These are phyloP conservation scores for Puma concolor DNA, from an alignment of 2,113 vertebrate genomes.

Conservation along the genomic window DNA sequence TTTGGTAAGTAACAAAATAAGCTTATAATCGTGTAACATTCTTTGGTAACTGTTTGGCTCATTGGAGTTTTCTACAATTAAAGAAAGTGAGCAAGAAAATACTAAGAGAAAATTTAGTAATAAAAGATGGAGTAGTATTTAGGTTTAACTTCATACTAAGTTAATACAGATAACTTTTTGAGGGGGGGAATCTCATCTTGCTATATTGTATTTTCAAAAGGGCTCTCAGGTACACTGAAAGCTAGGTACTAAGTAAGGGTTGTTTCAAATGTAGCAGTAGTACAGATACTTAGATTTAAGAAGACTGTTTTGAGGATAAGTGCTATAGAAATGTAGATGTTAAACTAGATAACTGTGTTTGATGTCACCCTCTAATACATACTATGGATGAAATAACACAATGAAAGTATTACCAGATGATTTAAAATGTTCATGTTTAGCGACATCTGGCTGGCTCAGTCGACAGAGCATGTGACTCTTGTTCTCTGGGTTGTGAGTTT, in stretches of 20 bases:
- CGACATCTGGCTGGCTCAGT: neutral
- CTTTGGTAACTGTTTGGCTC: neutral
- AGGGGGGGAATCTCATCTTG: neutral
- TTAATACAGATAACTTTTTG: slow-evolving; percentile 38
- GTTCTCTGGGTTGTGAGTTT: neutral
- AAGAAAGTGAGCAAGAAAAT: slow-evolving; percentile 9
- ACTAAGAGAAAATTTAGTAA: slow-evolving; percentile 16
- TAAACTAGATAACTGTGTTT: neutral
- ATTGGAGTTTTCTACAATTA: neutral
- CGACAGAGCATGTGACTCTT: neutral
- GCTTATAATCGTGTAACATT: neutral
- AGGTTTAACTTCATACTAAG: neutral
- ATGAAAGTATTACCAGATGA: neutral
- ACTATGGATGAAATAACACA: neutral
- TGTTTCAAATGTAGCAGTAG: neutral
- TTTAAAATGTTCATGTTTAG: slow-evolving; percentile 66
- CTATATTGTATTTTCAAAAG: neutral
- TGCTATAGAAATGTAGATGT: neutral
- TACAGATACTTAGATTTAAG: neutral
- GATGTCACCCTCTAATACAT: neutral
- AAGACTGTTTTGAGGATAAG: neutral
- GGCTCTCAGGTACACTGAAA: neutral
- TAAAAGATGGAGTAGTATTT: neutral
- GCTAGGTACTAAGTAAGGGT: neutral
- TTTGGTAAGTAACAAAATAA: slow-evolving; percentile 1